Percentiles rank a stretch among this genome's conserved stretches.
Conservation (phyloP, 37 sponge, comb jelly and placozoan species). For the Chondrilla cf. caribensis region DNA sequence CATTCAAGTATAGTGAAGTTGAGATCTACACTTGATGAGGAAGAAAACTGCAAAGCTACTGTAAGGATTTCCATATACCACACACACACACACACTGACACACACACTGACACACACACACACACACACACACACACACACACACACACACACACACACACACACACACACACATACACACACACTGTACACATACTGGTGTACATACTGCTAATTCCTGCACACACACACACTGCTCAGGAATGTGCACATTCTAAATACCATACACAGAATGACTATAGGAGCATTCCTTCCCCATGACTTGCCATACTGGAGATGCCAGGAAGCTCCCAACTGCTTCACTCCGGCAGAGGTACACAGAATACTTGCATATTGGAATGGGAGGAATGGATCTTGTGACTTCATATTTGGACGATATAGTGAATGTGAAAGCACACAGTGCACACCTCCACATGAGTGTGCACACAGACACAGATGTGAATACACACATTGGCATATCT, state of each 20-base stretch:
- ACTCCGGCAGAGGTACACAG: too few species aligned
- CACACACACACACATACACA: slow-evolving; percentile 8
- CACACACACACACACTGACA: slow-evolving; percentile 3
- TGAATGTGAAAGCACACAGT: background rate
- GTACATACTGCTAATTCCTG: background rate
- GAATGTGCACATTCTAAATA: background rate
- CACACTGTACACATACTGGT: background rate
- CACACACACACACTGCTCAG: background rate
- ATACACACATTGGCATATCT: background rate
- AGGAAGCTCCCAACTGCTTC: background rate
- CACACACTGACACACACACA: background rate
- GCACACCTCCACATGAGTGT: background rate
- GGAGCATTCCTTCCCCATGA: too few species aligned
- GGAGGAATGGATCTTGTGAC: too few species aligned
- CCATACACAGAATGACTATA: too few species aligned
- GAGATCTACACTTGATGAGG: too few species aligned
- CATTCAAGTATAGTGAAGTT: too few species aligned
- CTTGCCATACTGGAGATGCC: too few species aligned
- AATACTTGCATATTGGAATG: too few species aligned
- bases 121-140: background rate
- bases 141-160: background rate
- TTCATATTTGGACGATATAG: too few species aligned
- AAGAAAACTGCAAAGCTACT: too few species aligned
- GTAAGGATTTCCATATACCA: too few species aligned
- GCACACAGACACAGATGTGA: background rate